A percentile compares a stretch with the other conserved stretches of the same genome.
Evolutionary conservation across 2,888 invertebrate genomes (phyloP).

Genomic region (Parascotia fuliginaria): DNA sequence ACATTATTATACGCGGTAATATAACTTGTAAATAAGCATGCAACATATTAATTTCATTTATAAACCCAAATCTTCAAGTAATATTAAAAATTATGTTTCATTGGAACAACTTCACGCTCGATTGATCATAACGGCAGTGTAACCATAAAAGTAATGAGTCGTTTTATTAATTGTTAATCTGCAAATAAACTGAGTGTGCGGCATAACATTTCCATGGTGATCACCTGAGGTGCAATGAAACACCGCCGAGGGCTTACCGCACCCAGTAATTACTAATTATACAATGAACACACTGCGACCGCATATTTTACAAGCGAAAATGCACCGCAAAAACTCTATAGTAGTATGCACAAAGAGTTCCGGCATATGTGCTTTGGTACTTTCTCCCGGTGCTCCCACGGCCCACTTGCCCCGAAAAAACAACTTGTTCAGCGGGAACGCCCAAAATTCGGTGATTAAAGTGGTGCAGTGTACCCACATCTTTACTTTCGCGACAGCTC

Average conservation of each 20-base stretch:
- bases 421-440: conserved; percentile 75
- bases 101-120: conserved; percentile 24
- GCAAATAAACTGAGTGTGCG: conserved; percentile 37
- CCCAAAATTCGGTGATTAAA: conserved; percentile 82
- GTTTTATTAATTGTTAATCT: conserved; percentile 48
- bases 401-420: conserved; percentile 68
- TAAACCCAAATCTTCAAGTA: too few relatives aligned
- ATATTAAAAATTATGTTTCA: conserved; percentile 29
- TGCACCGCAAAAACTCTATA: conserved; percentile 67
- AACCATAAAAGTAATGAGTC: conserved; percentile 43
- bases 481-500: conserved; percentile 71
- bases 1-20: too few relatives aligned
- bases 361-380: conserved; percentile 64
- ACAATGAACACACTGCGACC: conserved; percentile 51
- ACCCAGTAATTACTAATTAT: conserved; percentile 73
- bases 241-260: conserved; percentile 47
- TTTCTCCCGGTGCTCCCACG: conserved; percentile 82
- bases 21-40: too few relatives aligned
- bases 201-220: conserved; percentile 21
- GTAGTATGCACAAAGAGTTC: conserved; percentile 64
- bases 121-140: conserved; percentile 31
- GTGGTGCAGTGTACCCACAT: conserved; percentile 59
- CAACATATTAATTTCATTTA: too few relatives aligned
- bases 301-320: conserved; percentile 67
- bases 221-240: conserved; percentile 48